Conservation (phyloP, 1,140 invertebrate species). For the Dendrolimus punctatus region DNA sequence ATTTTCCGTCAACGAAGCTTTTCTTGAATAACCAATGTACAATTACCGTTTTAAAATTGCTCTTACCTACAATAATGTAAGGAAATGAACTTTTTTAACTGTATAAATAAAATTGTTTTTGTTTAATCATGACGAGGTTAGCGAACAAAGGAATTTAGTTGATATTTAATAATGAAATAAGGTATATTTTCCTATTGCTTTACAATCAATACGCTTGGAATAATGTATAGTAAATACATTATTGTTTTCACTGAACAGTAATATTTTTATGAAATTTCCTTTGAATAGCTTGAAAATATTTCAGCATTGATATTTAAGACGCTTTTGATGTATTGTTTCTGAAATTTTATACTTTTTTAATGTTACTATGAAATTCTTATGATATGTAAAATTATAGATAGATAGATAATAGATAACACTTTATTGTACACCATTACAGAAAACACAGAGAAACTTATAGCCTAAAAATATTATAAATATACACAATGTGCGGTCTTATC, state of each 20-base stretch:
- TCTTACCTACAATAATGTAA: not conserved
- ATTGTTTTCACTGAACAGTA: slow-evolving; percentile 19
- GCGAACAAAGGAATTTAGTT: slow-evolving; percentile 3
- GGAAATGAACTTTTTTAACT: slow-evolving; percentile 11
- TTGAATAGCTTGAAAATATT: too few species aligned
- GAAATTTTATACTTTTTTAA: slow-evolving; percentile 5
- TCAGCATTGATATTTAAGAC: slow-evolving; percentile 8
- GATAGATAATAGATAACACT: too few species aligned
- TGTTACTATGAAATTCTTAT: not conserved
- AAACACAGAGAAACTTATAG: too few species aligned
- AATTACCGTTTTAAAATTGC: slow-evolving; percentile 2
- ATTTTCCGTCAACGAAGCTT: slow-evolving; percentile 23
- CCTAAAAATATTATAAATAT: too few species aligned
- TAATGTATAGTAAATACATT: slow-evolving; percentile 2
- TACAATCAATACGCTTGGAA: too few species aligned
- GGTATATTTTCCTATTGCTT: slow-evolving; percentile 1
- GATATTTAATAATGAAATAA: slow-evolving; percentile 2
- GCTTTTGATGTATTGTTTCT: slow-evolving; percentile 8
- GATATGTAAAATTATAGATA: too few species aligned
- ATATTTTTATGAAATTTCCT: slow-evolving; percentile 17
- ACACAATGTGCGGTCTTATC: too few species aligned
- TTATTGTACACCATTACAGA: too few species aligned
- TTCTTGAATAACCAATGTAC: slow-evolving; percentile 12
- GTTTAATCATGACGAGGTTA: slow-evolving; percentile 13
- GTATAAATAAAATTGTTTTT: slow-evolving; percentile 12